Evolutionary conservation across 2,113 vertebrate species (phyloP).

Genomic region (Lepus timidus): DNA sequence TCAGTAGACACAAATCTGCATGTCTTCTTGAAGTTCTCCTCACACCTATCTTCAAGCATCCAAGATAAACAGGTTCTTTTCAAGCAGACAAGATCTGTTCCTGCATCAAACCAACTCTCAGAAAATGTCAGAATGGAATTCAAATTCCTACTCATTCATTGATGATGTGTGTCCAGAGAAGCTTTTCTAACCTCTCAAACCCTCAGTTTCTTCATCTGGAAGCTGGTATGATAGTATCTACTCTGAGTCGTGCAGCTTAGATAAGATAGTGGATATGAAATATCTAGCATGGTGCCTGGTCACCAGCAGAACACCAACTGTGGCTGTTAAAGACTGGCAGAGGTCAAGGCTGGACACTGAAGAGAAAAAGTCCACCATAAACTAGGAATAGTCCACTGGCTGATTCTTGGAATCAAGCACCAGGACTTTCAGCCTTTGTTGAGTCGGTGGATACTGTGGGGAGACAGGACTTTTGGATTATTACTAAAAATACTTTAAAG

Average conservation of each 20-base stretch:
- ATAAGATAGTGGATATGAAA: slow-evolving; percentile 2
- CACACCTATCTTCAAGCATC: neutral
- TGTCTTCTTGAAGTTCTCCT: neutral
- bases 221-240: slow-evolving; percentile 7
- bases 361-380: neutral
- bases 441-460: neutral
- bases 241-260: slow-evolving; percentile 20
- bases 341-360: neutral
- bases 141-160: neutral
- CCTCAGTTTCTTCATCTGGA: slow-evolving; percentile 15
- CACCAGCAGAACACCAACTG: neutral
- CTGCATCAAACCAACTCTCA: slow-evolving; percentile 36
- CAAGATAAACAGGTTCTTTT: neutral
- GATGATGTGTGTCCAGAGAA: neutral
- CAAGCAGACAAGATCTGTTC: neutral
- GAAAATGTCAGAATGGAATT: slow-evolving; percentile 15
- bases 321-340: slow-evolving; percentile 32
- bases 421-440: neutral
- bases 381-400: neutral
- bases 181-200: neutral
- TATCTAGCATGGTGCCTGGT: neutral
- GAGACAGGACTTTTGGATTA: neutral
- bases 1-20: slow-evolving; percentile 13
- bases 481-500: neutral
- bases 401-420: slow-evolving; percentile 9